These are phyloP conservation scores for Delphinus delphis DNA, from an alignment of 2,113 vertebrate genomes.

Conservation along the genomic window DNA sequence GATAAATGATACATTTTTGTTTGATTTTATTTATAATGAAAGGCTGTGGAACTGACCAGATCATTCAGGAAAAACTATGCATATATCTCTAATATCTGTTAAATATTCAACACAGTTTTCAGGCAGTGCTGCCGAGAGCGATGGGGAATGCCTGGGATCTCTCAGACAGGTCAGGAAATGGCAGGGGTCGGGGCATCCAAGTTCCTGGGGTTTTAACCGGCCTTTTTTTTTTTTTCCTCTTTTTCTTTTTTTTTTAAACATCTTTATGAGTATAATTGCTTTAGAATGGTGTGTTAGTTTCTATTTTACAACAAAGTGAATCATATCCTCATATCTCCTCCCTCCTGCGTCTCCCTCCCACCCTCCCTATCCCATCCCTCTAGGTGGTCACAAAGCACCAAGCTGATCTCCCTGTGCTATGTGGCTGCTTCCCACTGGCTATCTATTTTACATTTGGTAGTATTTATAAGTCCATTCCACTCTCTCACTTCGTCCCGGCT, in stretches of 20 bases:
- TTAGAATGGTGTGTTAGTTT: too few species aligned
- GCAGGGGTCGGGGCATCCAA: background rate
- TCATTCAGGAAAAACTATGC: background rate
- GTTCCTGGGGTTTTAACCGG: background rate
- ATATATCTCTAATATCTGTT: background rate
- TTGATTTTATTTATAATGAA: conserved; percentile 43
- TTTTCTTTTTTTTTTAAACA: background rate
- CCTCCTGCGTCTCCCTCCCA: too few species aligned
- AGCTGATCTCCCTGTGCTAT: too few species aligned
- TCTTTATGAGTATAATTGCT: too few species aligned
- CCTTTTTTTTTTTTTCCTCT: background rate
- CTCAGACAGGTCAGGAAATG: background rate
- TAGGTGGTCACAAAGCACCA: too few species aligned
- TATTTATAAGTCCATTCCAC: too few species aligned
- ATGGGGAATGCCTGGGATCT: background rate
- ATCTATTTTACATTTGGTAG: too few species aligned
- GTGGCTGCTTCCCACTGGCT: too few species aligned
- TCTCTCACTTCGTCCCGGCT: too few species aligned
- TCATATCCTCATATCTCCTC: too few species aligned
- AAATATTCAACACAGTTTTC: background rate
- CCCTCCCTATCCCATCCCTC: too few species aligned
- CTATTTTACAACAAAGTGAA: too few species aligned
- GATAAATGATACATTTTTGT: conserved; percentile 11
- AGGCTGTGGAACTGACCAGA: background rate
- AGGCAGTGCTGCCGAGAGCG: background rate